Base-by-base conservation (phyloP, 2,888 invertebrate genomes). In the Polymixis lichenea region DNA sequence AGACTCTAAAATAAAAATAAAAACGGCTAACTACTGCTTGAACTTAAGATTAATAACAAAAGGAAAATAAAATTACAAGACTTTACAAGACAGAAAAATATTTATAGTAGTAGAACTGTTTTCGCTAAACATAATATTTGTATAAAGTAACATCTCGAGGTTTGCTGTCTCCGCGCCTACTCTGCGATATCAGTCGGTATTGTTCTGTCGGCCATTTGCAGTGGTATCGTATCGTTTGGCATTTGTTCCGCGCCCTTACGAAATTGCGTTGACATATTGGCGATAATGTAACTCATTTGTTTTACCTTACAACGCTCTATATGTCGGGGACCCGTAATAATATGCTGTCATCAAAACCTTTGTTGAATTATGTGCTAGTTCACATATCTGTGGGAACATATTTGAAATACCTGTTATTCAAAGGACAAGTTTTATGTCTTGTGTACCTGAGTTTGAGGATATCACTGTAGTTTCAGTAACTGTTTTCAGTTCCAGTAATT, bases 201-300 rank as follows among this genome's bases (percentile, higher is more conserved):
- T 87, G 88, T 91, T 88, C 80, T 79, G 69, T 83, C 68, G 82
- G 75, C 86, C 81, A 88, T 88, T 90, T 87, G 86, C 68, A 77
- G 77, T 58, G 38, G 87, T 91, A 89, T 88, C 89, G 86, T 90
- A 88, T 89, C 65, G 60, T 90, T 92, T 93, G 92, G 87, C 91
- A 94, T 94, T 94, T 93, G 92, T 91, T 91, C 90, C 90, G 90
- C 76, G 89, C 87, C 90, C 89, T 94, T 93, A 90, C 89, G 87
- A 89, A 91, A 91, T 77, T 87, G 76, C 85, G 86, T 91, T 91
- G 91, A 93, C 92, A 92, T 92, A 92, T 90, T 89, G 87, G 80
- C 88, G 82, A 87, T 87, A 90, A 85, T 86, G 77, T 82, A 85
- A 87, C 86, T 90, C 86, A 89, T 91, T 91, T 91, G 89, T 89